Evolutionary conservation across 2,113 vertebrate genomes (phyloP), one percentile per base, ranked within the genome.

Genomic region (Colaptes auratus): DNA sequence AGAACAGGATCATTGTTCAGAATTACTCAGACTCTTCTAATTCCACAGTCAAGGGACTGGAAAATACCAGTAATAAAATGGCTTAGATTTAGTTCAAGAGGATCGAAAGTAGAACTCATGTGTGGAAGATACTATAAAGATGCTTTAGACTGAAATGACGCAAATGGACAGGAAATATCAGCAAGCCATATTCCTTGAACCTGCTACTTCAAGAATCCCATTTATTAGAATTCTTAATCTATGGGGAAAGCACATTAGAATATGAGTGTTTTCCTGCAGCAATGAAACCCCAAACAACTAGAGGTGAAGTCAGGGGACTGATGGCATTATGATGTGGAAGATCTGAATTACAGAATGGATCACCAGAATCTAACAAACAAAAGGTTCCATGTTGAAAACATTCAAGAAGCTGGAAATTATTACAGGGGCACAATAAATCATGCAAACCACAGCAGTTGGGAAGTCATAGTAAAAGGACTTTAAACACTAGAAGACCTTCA

Each of bases 361-460:
- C 36, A 64, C 58, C 76, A 88, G 69, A 90, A 81, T 55, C 65
- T 65, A 86, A 80, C 58, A 86, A 83, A 79, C 63, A 85, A 88
- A 92, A 95, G 88, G 55, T 61, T 92, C 94, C 15, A 65, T 31
- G 50, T 15, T 69, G 55, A 53, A 95, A 95, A 95, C n/a, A 71
- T 46, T 67, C 71, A 89, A 86, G 64, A 95, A 90, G 66, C 65
- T 95, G 82, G 73, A 94, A 90, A 92, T 52, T 35, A 80, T 84
- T 93, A 90, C 94, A 96, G 88, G 59, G 91, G 91, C 3, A 3
- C 82, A 88, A 95, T 95, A 95, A 95, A 95, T 96, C 92, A 96
- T 92, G 90, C 77, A 95, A 96, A 78, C 70, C 82, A 84, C 73
- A 91, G 82, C 80, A 95, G 92, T 3, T 92, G 86, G 92, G 78